These are phyloP conservation scores for Phortica magna DNA, from an alignment of 2,888 invertebrate genomes.

Conservation along the genomic window DNA sequence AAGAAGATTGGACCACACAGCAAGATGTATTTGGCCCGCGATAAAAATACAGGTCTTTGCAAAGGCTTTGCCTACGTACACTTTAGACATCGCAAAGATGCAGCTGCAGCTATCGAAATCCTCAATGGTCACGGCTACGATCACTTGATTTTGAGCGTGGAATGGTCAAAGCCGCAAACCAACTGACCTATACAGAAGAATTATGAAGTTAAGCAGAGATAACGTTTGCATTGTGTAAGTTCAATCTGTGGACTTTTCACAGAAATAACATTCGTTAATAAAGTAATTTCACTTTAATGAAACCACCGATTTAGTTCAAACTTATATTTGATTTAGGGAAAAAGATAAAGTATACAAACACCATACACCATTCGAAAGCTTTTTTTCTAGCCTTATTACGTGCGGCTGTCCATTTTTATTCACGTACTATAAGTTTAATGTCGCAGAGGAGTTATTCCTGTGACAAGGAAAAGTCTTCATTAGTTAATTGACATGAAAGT, in stretches of 20 bases:
- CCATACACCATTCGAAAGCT: background rate
- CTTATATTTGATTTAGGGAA: too few relatives aligned
- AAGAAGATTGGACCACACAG: conserved; percentile 95
- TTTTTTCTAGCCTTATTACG: background rate
- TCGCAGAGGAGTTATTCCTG: too few relatives aligned
- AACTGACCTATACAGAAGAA: conserved; percentile 48
- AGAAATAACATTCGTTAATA: conserved; percentile 1
- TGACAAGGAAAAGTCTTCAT: too few relatives aligned
- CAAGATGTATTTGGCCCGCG: conserved; percentile 97
- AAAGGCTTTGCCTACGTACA: conserved; percentile 99
- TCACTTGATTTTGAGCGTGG: conserved; percentile 98
- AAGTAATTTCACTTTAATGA: background rate
- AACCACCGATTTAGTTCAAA: background rate
- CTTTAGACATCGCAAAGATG: conserved; percentile 93
- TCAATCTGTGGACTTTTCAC: background rate
- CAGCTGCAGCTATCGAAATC: conserved; percentile 92
- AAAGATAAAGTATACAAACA: too few relatives aligned
- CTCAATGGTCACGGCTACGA: conserved; percentile 98
- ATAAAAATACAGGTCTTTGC: conserved; percentile 91
- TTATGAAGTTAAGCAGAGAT: background rate
- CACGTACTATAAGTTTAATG: too few relatives aligned
- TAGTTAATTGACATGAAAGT: too few relatives aligned
- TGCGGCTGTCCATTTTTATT: too few relatives aligned
- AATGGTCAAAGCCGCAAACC: conserved; percentile 95
- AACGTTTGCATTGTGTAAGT: background rate